A percentile compares a stretch with the other conserved stretches of the same genome.
Evolutionary conservation across 2,888 invertebrate genomes (phyloP).

Genomic region (Lamellibrachia columna): DNA sequence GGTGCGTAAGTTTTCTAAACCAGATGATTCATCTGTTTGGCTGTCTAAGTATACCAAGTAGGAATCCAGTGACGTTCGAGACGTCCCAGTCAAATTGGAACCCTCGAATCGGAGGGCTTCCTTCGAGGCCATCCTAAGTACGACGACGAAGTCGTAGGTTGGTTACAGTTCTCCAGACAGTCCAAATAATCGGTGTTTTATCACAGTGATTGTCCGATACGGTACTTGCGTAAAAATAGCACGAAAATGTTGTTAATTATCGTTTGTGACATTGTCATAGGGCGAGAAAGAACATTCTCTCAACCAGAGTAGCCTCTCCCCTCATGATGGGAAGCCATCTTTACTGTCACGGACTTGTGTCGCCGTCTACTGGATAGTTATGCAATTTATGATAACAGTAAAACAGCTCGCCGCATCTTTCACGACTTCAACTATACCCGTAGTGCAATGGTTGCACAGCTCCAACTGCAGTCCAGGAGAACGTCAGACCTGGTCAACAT

Average conservation of each 20-base stretch:
- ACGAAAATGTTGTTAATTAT: neutral
- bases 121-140: neutral
- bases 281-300: neutral
- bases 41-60: neutral
- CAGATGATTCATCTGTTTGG: neutral
- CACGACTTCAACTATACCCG: too few relatives aligned
- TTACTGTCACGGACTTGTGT: neutral
- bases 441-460: too few relatives aligned
- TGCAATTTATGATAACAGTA: neutral
- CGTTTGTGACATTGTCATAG: neutral
- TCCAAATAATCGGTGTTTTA: neutral
- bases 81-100: neutral
- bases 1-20: neutral
- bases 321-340: neutral
- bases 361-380: constrained; percentile 4
- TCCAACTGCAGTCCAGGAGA: too few relatives aligned
- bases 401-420: too few relatives aligned
- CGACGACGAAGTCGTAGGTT: neutral
- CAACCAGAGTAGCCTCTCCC: neutral
- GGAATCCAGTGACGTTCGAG: neutral
- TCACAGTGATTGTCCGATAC: neutral
- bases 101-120: neutral
- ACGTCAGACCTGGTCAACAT: too few relatives aligned
- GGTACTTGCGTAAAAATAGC: neutral
- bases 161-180: neutral